These are phyloP conservation scores for Atherinosoma microstoma DNA, from an alignment of 2,797 vertebrate species.

Conservation along the genomic window DNA sequence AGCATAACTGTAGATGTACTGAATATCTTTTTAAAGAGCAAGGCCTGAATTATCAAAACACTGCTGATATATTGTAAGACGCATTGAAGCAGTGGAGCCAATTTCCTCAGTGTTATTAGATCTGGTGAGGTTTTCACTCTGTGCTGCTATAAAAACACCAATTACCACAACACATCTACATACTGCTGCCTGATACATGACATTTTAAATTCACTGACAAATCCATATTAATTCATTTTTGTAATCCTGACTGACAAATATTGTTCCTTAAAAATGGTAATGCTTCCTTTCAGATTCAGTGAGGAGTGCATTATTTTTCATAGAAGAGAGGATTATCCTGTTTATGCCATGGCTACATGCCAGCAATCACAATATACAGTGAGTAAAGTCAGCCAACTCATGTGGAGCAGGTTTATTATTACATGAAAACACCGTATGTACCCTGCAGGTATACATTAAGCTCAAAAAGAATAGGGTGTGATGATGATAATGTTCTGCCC, in stretches of 20 bases:
- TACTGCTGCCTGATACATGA: conserved; percentile 14
- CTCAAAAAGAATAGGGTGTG: conserved; percentile 11
- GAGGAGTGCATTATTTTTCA: conserved; percentile 35
- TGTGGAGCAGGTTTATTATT: conserved; percentile 55
- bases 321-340: conserved; percentile 46
- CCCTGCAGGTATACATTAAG: conserved; percentile 38
- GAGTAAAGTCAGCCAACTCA: conserved; percentile 51
- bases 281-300: conserved; percentile 26
- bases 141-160: conserved; percentile 8
- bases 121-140: conserved; percentile 5
- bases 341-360: conserved; percentile 46
- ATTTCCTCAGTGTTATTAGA: background rate
- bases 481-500: conserved; percentile 22
- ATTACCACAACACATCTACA: conserved; percentile 28
- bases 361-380: conserved; percentile 49
- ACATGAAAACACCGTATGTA: conserved; percentile 33
- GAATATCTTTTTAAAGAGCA: conserved; percentile 16
- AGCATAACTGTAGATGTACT: conserved; percentile 10
- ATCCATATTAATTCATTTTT: conserved; percentile 48
- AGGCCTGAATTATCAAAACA: conserved; percentile 10
- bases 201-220: conserved; percentile 45
- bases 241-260: conserved; percentile 55
- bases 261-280: conserved; percentile 43
- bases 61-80: conserved; percentile 5
- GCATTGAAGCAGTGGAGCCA: conserved; percentile 3